Evolutionary conservation across 2,888 invertebrate species (phyloP).

Genomic region (Campoletis raptor): DNA sequence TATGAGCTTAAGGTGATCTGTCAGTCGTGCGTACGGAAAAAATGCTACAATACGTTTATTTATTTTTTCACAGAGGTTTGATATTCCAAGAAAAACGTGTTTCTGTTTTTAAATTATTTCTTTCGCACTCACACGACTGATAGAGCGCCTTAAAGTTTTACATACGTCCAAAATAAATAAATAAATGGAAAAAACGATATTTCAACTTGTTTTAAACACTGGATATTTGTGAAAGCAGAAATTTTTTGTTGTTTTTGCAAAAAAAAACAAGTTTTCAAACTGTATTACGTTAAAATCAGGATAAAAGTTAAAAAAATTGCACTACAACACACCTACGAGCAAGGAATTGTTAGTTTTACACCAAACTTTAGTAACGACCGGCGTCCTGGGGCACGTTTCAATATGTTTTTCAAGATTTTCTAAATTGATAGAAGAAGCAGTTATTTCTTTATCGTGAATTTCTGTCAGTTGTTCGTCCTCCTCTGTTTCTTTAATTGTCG

Average conservation of each 20-base stretch:
- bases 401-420: slow-evolving; percentile 21
- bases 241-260: not conserved
- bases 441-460: slow-evolving; percentile 23
- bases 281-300: not conserved
- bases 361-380: slow-evolving; percentile 65
- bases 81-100: too few relatives aligned
- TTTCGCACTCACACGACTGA: too few relatives aligned
- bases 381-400: slow-evolving; percentile 37
- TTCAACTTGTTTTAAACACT: too few relatives aligned
- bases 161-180: too few relatives aligned
- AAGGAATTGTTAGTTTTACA: slow-evolving; percentile 68
- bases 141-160: too few relatives aligned
- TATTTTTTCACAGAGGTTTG: too few relatives aligned
- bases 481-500: not conserved
- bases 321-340: slow-evolving; percentile 73
- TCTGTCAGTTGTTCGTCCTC: slow-evolving; percentile 14
- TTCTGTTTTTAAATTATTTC: too few relatives aligned
- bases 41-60: too few relatives aligned
- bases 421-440: not conserved
- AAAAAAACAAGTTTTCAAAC: not conserved
- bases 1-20: not conserved
- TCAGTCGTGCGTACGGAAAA: not conserved
- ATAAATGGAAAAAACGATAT: too few relatives aligned
- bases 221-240: not conserved
- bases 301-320: slow-evolving; percentile 47